Percentiles rank a stretch among this genome's conserved stretches.
These are phyloP conservation scores for Myotis vivesi DNA, from an alignment of 2,797 vertebrate species.

Conservation along the genomic window DNA sequence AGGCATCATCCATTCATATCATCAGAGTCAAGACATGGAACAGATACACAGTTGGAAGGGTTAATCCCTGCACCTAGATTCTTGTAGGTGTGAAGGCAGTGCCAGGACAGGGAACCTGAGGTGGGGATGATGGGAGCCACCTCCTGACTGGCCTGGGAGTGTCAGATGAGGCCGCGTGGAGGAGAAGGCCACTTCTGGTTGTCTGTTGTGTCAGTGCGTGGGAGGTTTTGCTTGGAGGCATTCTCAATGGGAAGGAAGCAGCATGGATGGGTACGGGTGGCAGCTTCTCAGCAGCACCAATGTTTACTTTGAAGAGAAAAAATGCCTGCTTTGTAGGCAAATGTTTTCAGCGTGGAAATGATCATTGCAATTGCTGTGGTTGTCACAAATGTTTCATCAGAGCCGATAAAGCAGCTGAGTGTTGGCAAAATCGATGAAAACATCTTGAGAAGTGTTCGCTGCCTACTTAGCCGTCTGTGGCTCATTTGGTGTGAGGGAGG, in stretches of 20 bases:
- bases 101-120: not conserved
- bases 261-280: not conserved
- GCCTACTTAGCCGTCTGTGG: slow-evolving; percentile 79
- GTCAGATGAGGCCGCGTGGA: not conserved
- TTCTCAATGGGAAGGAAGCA: slow-evolving; percentile 43
- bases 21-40: not conserved
- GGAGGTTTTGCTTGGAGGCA: slow-evolving; percentile 10
- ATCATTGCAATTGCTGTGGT: slow-evolving; percentile 81
- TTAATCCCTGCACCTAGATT: not conserved
- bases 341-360: slow-evolving; percentile 81
- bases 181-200: not conserved
- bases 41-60: not conserved
- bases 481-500: slow-evolving; percentile 76
- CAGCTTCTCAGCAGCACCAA: slow-evolving; percentile 66
- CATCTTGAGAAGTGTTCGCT: slow-evolving; percentile 79
- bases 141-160: not conserved
- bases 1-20: not conserved
- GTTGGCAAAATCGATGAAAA: slow-evolving; percentile 83
- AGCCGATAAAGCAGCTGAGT: slow-evolving; percentile 82
- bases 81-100: not conserved
- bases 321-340: slow-evolving; percentile 82
- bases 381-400: slow-evolving; percentile 82
- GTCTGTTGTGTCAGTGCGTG: not conserved
- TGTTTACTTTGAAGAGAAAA: slow-evolving; percentile 79
- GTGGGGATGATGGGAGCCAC: not conserved